These are phyloP conservation scores for Nematolebias whitei DNA, from an alignment of 2,113 vertebrate genomes.

Conservation along the genomic window DNA sequence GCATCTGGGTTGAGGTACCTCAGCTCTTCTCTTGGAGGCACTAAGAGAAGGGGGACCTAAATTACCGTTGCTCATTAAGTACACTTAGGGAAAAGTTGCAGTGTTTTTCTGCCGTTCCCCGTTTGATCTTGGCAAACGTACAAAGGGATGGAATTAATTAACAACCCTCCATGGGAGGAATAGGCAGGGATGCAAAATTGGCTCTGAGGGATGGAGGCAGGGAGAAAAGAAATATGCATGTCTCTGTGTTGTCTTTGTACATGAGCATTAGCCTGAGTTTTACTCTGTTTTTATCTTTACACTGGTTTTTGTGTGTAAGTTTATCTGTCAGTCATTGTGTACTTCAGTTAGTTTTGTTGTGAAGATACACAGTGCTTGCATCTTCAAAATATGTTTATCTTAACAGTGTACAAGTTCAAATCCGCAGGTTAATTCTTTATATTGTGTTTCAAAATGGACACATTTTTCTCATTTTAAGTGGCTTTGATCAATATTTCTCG, in stretches of 20 bases:
- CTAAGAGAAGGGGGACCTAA: conserved; percentile 53
- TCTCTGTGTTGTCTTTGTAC: conserved; percentile 25
- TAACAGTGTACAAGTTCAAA: too few relatives aligned
- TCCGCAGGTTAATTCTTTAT: too few relatives aligned
- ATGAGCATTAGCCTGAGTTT: conserved; percentile 13
- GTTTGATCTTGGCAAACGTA: conserved; percentile 75
- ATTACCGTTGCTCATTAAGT: conserved; percentile 74
- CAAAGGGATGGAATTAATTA: conserved; percentile 78
- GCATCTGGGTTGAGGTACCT: conserved; percentile 70
- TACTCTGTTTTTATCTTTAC: conserved; percentile 30
- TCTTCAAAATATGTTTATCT: too few relatives aligned
- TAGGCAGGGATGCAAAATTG: conserved; percentile 52
- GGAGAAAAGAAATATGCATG: conserved; percentile 9
- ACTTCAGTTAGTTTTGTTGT: too few relatives aligned
- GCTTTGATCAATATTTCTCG: too few relatives aligned
- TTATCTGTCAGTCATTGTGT: conserved; percentile 30
- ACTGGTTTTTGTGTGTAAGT: conserved; percentile 6
- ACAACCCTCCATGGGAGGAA: conserved; percentile 69
- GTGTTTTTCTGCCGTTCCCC: conserved; percentile 63
- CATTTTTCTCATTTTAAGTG: too few relatives aligned
- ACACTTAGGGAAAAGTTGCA: conserved; percentile 74
- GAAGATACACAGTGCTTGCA: too few relatives aligned
- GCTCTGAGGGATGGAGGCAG: conserved; percentile 54
- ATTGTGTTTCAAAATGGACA: too few relatives aligned
- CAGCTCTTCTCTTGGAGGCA: conserved; percentile 61